Conservation (phyloP, 2,797 vertebrate species). For the Hydrolagus colliei region DNA sequence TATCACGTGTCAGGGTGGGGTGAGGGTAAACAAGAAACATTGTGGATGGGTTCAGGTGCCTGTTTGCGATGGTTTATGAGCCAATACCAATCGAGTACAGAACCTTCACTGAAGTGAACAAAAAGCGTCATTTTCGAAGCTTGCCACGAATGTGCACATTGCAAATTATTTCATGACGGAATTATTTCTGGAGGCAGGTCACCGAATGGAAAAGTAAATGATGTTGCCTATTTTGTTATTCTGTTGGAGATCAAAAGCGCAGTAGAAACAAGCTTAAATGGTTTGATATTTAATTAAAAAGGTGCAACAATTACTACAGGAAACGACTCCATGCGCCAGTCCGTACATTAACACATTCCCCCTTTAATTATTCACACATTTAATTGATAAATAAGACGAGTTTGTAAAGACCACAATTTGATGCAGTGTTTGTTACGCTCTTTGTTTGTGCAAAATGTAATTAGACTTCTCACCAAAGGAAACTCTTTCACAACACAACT, state of each 20-base stretch:
- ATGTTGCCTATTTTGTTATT: background rate
- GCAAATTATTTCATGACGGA: background rate
- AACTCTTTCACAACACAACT: background rate
- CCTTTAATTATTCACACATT: constrained; percentile 2
- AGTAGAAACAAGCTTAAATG: background rate
- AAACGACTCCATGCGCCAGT: background rate
- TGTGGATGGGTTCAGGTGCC: too few species aligned
- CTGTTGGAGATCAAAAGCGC: background rate
- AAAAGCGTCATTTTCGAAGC: too few species aligned
- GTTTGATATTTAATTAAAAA: background rate
- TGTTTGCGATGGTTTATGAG: too few species aligned
- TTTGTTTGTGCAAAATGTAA: constrained; percentile 1
- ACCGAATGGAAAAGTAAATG: background rate
- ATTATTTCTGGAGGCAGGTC: background rate
- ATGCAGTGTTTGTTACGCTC: background rate
- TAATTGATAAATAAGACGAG: background rate
- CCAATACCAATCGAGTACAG: too few species aligned
- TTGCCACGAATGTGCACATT: background rate
- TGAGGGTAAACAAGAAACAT: too few species aligned
- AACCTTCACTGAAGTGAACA: too few species aligned
- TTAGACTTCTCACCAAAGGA: background rate
- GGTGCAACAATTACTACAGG: background rate
- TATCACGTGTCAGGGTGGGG: too few species aligned
- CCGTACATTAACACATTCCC: background rate
- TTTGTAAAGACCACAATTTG: background rate